Base-by-base conservation (phyloP, 2,888 invertebrate genomes). In the Xylophagus ater region DNA sequence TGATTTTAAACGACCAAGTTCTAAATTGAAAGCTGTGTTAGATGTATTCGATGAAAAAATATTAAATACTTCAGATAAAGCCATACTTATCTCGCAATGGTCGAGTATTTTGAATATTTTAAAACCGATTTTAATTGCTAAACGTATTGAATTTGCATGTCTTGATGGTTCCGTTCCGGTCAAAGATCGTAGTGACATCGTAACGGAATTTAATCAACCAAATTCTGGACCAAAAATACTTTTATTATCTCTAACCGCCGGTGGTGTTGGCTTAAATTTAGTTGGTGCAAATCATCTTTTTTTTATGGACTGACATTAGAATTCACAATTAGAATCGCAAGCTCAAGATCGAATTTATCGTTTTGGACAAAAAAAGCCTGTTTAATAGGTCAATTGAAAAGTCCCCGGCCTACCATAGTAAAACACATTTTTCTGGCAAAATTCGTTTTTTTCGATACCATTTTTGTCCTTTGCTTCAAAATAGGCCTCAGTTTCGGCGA, bases 271-370 rank as follows among this genome's bases (percentile, higher is more conserved):
- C 0, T 69, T 97, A 10, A 96, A 97, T 70, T 71, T 96, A 37
- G 73, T 85, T 40, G 96, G 94, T 3, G 96, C 82, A 1, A 93
- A 87, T 69, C 89, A 96, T 61, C 71, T 97, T 32, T 72, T 94
- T 20, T 67, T 97, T 21, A 62, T 92, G 15, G 96, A 97, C 66
- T 74, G 90, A 37, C 94, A 96, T 64, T 97, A 94, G 92, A 97
- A 96, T 72, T 96, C 96, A 0, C 93, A 94, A 55, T 66, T 96
- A 32, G 96, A 97, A 64, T 73, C 80, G 29, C 96, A 96, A 63
- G 96, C 94, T 0, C 88, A 87, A 66, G 96, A 96, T 67, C 72
- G 96, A 44, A 81, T 96, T 45, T 92, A 93, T 66, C 69, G 94
- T 43, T 79, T 94, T 46, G 94, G 94, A 0, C 96, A 96, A 61